Conservation (phyloP, 2,888 invertebrate genomes). For the Hypomecis atomaria region DNA sequence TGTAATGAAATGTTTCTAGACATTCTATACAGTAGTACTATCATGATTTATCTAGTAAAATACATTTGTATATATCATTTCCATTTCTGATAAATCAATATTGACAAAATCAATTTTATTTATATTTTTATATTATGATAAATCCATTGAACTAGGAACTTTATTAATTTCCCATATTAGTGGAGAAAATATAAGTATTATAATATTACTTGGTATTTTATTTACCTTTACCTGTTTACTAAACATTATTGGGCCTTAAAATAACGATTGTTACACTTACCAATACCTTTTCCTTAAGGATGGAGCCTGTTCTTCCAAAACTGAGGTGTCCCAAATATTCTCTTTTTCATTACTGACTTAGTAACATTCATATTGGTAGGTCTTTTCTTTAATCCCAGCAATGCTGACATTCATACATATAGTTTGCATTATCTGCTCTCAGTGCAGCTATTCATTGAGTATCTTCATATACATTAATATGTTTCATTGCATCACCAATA, state of each 20-base stretch:
- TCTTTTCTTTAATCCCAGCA: too few species aligned
- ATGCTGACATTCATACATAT: too few species aligned
- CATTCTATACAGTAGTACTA: conserved; percentile 23
- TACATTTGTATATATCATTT: conserved; percentile 42
- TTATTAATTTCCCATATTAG: conserved; percentile 65
- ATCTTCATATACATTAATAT: too few species aligned
- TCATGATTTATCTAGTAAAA: conserved; percentile 35
- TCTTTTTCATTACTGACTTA: background rate
- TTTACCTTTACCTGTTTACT: conserved; percentile 25
- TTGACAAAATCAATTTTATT: conserved; percentile 57
- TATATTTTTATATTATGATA: conserved; percentile 67
- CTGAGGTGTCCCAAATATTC: background rate
- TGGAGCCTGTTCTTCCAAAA: background rate
- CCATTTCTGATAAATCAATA: conserved; percentile 43
- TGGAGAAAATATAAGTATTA: conserved; percentile 72
- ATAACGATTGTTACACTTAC: conserved; percentile 7
- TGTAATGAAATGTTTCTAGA: conserved; percentile 32
- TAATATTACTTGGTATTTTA: conserved; percentile 59
- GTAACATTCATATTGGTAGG: too few species aligned
- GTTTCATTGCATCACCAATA: too few species aligned
- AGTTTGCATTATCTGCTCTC: too few species aligned
- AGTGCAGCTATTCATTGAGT: too few species aligned
- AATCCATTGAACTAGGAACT: conserved; percentile 62
- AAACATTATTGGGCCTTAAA: background rate
- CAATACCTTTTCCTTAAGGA: background rate